Conservation (phyloP, 2,888 invertebrate genomes). For the Sisyra nigra region DNA sequence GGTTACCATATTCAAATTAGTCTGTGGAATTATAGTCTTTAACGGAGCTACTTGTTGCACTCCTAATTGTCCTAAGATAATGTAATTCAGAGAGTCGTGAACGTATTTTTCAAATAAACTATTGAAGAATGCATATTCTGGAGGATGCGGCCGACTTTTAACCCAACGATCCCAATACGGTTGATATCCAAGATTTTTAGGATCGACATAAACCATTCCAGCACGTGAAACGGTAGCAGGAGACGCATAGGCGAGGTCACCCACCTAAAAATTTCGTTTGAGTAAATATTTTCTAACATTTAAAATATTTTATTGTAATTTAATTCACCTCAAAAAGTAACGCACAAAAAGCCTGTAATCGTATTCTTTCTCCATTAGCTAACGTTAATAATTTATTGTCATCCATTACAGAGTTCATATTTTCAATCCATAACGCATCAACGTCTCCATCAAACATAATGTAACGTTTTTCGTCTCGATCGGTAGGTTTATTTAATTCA, state of each 20-base stretch:
- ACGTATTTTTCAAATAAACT: constrained; percentile 64
- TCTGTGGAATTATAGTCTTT: constrained; percentile 69
- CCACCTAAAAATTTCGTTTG: constrained; percentile 40
- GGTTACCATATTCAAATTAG: constrained; percentile 65
- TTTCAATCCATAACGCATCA: constrained; percentile 90
- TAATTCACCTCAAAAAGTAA: constrained; percentile 61
- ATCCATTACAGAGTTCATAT: constrained; percentile 96
- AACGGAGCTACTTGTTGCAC: constrained; percentile 55
- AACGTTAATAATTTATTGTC: constrained; percentile 80
- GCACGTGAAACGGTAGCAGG: constrained; percentile 87
- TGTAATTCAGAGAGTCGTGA: constrained; percentile 49
- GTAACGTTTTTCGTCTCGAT: constrained; percentile 59
- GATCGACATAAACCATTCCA: constrained; percentile 89
- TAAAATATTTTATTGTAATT: too few species aligned
- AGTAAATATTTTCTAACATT: constrained; percentile 1
- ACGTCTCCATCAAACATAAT: constrained; percentile 89
- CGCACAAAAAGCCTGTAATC: constrained; percentile 64
- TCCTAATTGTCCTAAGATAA: constrained; percentile 55
- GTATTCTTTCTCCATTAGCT: constrained; percentile 79
- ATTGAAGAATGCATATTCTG: constrained; percentile 27
- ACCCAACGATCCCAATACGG: constrained; percentile 83
- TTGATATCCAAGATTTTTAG: constrained; percentile 72
- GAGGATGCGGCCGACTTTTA: constrained; percentile 31
- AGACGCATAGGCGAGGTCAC: constrained; percentile 76
- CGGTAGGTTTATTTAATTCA: constrained; percentile 69